phyloP scores from a whole-genome alignment of 2,113 vertebrate species.

The Scomber japonicus region DNA sequence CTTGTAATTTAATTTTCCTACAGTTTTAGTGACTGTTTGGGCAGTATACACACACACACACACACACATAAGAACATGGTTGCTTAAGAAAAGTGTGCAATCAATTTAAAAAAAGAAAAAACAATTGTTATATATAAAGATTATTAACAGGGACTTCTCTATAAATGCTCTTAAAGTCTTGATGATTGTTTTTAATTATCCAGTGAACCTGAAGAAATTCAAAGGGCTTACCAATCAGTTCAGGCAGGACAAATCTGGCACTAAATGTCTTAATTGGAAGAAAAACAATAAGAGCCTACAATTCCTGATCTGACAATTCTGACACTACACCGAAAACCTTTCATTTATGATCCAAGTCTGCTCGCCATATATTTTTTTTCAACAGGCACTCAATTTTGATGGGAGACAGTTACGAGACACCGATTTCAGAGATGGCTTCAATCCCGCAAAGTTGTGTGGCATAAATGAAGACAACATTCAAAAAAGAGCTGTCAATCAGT shows the following conservation, averaged over 20 bases:
- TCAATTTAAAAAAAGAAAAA: too few relatives aligned
- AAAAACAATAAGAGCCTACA: slow-evolving; percentile 39
- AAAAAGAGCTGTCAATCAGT: slow-evolving; percentile 72
- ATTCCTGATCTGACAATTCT: slow-evolving; percentile 59
- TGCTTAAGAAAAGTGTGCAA: too few relatives aligned
- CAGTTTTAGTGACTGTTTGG: too few relatives aligned
- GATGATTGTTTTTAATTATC: not conserved
- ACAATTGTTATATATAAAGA: too few relatives aligned
- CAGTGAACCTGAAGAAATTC: not conserved
- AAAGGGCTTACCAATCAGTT: slow-evolving; percentile 28
- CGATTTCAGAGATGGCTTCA: slow-evolving; percentile 41
- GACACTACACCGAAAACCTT: slow-evolving; percentile 37
- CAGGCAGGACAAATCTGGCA: not conserved
- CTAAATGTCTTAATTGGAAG: slow-evolving; percentile 5
- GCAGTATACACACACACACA: not conserved
- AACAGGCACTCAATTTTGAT: slow-evolving; percentile 50
- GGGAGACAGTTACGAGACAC: slow-evolving; percentile 51
- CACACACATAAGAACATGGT: not conserved
- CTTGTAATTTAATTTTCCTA: not conserved
- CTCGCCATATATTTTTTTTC: slow-evolving; percentile 38
- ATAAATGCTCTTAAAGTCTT: not conserved
- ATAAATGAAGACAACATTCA: slow-evolving; percentile 57
- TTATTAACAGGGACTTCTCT: too few relatives aligned
- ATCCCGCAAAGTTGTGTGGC: slow-evolving; percentile 42
- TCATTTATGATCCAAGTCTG: slow-evolving; percentile 33